Evolutionary conservation across 2,113 vertebrate species (phyloP).

Genomic region (Dicaeum eximium): DNA sequence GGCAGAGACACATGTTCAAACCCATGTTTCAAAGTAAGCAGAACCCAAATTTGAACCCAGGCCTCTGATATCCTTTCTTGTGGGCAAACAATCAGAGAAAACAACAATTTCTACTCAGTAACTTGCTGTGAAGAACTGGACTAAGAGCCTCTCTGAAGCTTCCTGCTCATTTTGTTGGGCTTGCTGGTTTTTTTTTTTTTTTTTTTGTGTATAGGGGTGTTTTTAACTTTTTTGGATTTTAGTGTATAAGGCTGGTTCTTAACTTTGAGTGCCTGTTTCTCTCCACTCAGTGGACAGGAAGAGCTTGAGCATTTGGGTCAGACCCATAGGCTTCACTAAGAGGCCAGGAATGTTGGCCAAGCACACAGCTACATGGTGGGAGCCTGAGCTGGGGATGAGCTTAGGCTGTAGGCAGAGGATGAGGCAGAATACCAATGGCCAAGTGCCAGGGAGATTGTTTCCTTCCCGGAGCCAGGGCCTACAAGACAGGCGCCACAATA

Average conservation of each 20-base stretch:
- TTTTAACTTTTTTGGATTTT: background rate
- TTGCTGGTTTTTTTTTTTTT: background rate
- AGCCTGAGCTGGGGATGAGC: background rate
- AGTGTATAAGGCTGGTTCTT: background rate
- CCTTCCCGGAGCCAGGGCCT: background rate
- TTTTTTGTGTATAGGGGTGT: too few species aligned
- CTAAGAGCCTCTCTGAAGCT: background rate
- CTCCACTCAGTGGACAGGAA: background rate
- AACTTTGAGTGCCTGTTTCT: background rate
- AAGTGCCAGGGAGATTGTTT: background rate
- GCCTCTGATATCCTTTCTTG: background rate
- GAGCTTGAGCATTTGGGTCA: background rate
- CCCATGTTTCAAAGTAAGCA: background rate
- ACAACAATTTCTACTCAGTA: background rate
- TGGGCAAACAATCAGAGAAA: background rate
- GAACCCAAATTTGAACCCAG: background rate
- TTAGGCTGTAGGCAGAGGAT: background rate
- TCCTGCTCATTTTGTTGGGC: background rate
- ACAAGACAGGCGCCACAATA: background rate
- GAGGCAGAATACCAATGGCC: background rate
- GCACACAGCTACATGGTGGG: fast-evolving
- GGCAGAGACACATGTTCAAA: background rate
- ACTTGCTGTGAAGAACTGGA: background rate
- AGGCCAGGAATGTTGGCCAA: background rate
- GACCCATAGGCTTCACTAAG: fast-evolving